Conservation (phyloP, 2,888 invertebrate species). For the Agonum fuliginosum region DNA sequence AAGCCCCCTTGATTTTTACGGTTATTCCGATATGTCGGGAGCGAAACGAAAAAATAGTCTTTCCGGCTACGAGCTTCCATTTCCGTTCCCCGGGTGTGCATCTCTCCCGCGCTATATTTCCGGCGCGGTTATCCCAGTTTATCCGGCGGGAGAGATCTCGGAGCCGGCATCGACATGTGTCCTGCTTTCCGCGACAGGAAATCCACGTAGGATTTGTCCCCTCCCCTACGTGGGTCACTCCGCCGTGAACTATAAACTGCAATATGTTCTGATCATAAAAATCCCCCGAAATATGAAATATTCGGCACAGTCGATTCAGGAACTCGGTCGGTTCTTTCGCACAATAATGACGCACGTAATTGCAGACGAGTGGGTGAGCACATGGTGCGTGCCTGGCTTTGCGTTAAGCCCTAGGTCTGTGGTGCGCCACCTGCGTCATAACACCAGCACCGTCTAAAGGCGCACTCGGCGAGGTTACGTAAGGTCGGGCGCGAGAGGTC, state of each 20-base stretch:
- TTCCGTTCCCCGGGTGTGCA: conserved; percentile 72
- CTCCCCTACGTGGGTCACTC: conserved; percentile 62
- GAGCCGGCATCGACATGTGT: conserved; percentile 75
- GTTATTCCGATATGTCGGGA: conserved; percentile 67
- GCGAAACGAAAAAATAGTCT: conserved; percentile 74
- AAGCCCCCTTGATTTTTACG: conserved; percentile 66
- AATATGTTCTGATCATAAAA: conserved; percentile 68
- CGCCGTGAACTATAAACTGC: conserved; percentile 63
- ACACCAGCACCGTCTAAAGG: conserved; percentile 6
- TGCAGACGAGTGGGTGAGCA: conserved; percentile 43
- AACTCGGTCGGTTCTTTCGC: conserved; percentile 49
- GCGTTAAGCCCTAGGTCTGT: conserved; percentile 40
- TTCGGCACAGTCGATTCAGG: conserved; percentile 48
- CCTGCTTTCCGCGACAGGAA: conserved; percentile 73
- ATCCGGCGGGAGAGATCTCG: conserved; percentile 77
- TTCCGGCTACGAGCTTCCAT: conserved; percentile 76
- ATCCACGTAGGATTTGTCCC: conserved; percentile 68
- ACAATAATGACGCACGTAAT: conserved; percentile 59
- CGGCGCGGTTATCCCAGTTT: conserved; percentile 77
- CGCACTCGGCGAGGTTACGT: conserved; percentile 62
- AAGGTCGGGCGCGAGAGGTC: conserved; percentile 64
- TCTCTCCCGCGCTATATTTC: conserved; percentile 73
- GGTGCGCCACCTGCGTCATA: conserved; percentile 40
- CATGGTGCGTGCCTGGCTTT: conserved; percentile 57
- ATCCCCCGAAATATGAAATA: conserved; percentile 66